Evolutionary conservation across 2,113 vertebrate species (phyloP), one percentile per base, ranked within the genome.

Genomic region (Engystomops pustulosus): DNA sequence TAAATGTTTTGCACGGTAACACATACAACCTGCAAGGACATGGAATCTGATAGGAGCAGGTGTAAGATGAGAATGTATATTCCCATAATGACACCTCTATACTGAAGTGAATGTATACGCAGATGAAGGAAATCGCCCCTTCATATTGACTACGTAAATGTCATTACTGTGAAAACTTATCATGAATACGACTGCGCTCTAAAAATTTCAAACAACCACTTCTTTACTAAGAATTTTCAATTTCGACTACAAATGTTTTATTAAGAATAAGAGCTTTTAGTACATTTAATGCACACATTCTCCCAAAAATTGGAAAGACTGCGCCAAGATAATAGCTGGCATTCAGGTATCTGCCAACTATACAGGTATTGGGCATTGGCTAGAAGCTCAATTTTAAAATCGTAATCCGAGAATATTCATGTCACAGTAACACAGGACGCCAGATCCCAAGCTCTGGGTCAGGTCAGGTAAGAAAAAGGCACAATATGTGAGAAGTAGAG

Each of bases 401-500:
- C 18, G 14, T 1, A 47, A 72, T 17, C 6, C 17, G 32, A 17
- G 17, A 65, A 65, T 32, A 65, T 65, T 65, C 27, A 45, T 72
- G 38, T 72, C 69, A 45, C 23, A 8, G n/a, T 27, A 72, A 45
- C 69, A 47, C 18, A 0, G 58, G 17, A 44, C 2, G 6, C 15
- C 44, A 23, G 45, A 49, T 49, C 45, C 70, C 71, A 32, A 75
- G 18, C 17, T 51, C 9, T 75, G 27, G 45, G 47, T 75, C 27
- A 75, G n/a, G 30, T 44, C 34, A 27, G 71, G 71, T 75, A 17
- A 75, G 71, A 51, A 75, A 47, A 75, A 51, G 25, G 5, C 27
- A 47, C n/a, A 72, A 23, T 45, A 44, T 45, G 69, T 12, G n/a
- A 15, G 3, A 72, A 47, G 14, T 72, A 72, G 69, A 72, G 69